Conservation (phyloP, 2,797 vertebrate species). For the Gobio occitaniae region DNA sequence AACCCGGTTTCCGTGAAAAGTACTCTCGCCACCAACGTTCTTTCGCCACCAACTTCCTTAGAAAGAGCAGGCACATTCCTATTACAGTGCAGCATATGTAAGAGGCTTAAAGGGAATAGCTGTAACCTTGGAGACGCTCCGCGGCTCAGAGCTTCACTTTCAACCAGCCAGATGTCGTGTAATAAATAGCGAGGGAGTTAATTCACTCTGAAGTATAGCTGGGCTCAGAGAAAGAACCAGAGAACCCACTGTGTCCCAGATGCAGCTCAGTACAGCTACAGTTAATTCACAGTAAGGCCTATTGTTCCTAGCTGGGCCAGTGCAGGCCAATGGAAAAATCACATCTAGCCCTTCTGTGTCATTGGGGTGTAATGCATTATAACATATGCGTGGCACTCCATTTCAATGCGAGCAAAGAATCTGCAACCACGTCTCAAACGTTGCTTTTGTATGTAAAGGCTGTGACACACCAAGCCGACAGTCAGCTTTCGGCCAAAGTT, state of each 20-base stretch:
- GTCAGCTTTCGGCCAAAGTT: neutral
- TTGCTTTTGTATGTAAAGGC: neutral
- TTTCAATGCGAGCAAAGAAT: conserved; percentile 5
- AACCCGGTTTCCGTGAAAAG: neutral
- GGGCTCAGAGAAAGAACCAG: conserved; percentile 42
- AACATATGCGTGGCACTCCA: conserved; percentile 27
- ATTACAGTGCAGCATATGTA: conserved; percentile 35
- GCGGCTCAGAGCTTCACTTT: conserved; percentile 46
- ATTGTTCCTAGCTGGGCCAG: conserved; percentile 38
- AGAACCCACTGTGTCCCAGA: conserved; percentile 45
- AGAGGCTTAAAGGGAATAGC: conserved; percentile 42
- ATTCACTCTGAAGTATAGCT: conserved; percentile 52
- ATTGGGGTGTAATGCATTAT: conserved; percentile 1
- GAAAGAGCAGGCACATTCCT: conserved; percentile 63
- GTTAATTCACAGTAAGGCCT: conserved; percentile 43
- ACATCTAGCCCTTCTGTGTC: conserved; percentile 1
- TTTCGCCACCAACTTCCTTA: conserved; percentile 43
- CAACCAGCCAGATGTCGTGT: conserved; percentile 47
- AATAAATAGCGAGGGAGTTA: conserved; percentile 51
- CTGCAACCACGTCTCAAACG: neutral
- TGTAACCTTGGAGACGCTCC: conserved; percentile 51
- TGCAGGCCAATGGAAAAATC: conserved; percentile 28
- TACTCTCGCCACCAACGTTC: neutral
- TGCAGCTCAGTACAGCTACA: conserved; percentile 40
- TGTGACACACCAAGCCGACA: neutral